These are phyloP conservation scores for Bos taurus DNA, from an alignment of 2,113 vertebrate genomes.

Conservation along the genomic window DNA sequence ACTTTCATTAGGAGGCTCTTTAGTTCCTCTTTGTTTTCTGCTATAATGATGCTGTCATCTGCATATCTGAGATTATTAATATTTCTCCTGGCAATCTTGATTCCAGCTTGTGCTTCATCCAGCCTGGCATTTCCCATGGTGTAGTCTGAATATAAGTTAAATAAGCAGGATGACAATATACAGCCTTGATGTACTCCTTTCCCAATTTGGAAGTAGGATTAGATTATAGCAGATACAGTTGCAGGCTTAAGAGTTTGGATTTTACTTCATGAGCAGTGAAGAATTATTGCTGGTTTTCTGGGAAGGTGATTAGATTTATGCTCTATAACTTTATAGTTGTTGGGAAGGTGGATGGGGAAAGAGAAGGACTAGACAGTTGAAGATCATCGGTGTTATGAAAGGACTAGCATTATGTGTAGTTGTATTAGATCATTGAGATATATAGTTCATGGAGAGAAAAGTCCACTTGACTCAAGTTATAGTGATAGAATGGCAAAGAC, in stretches of 20 bases:
- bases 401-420: not conserved
- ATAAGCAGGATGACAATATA: not conserved
- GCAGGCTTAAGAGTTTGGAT: not conserved
- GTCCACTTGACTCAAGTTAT: not conserved
- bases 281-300: not conserved
- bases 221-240: not conserved
- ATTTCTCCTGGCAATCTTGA: not conserved
- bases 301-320: not conserved
- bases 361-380: not conserved
- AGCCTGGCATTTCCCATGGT: not conserved
- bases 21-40: not conserved
- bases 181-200: not conserved
- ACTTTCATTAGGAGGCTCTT: not conserved
- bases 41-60: not conserved
- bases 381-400: not conserved
- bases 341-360: not conserved
- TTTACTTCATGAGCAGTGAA: not conserved
- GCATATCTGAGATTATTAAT: not conserved
- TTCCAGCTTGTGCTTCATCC: not conserved
- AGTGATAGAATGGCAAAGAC: not conserved
- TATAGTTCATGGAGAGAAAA: not conserved
- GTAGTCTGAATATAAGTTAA: not conserved
- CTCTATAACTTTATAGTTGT: not conserved
- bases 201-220: not conserved
- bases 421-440: not conserved